phyloP scores from a whole-genome alignment of 2,797 vertebrate genomes.

The Momotus momota region DNA sequence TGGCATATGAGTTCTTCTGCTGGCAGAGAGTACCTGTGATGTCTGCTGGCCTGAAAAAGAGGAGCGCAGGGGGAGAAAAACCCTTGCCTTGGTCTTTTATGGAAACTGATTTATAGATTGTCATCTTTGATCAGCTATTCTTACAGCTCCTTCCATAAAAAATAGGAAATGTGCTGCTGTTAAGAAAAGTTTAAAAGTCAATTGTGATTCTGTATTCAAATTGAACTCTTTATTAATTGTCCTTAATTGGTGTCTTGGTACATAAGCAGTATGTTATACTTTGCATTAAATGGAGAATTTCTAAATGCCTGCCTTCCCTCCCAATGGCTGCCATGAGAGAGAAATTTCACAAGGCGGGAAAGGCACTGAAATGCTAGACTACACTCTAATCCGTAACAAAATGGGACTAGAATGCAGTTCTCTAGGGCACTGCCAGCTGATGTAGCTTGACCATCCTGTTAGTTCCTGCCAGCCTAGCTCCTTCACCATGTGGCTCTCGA shows the following conservation, averaged over 20 bases:
- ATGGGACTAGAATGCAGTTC: not conserved
- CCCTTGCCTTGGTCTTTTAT: not conserved
- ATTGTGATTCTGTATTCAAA: not conserved
- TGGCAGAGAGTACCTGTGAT: not conserved
- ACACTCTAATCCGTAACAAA: not conserved
- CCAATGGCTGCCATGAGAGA: accelerated
- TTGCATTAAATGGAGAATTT: not conserved
- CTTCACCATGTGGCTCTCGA: accelerated
- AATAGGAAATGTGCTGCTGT: not conserved
- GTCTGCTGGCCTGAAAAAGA: not conserved
- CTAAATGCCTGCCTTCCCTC: not conserved
- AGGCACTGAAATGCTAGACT: not conserved
- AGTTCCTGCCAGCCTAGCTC: not conserved
- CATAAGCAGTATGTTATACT: not conserved
- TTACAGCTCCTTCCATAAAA: not conserved
- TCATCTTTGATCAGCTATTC: not conserved
- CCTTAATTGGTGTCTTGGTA: not conserved
- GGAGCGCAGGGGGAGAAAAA: not conserved
- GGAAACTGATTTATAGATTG: not conserved
- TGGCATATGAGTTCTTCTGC: not conserved
- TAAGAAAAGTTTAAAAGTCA: not conserved
- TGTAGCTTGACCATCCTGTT: not conserved
- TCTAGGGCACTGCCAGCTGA: not conserved
- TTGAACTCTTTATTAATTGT: not conserved
- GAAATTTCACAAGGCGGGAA: not conserved